Evolutionary conservation across 2,888 invertebrate species (phyloP).

Genomic region (Cephus rjabovi): DNA sequence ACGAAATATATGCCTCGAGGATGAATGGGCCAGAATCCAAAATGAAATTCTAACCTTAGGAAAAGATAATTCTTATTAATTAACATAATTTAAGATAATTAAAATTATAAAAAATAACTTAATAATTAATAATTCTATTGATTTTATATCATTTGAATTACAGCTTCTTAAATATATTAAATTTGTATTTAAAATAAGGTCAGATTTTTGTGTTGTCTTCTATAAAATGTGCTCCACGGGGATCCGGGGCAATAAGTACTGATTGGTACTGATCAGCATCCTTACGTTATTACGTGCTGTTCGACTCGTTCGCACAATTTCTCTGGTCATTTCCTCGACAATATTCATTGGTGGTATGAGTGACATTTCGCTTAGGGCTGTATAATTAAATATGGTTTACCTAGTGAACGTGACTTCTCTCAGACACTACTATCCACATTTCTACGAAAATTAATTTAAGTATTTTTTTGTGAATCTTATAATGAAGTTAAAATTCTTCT

Average conservation of each 20-base stretch:
- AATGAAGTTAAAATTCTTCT: not conserved
- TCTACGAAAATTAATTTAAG: not conserved
- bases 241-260: no score
- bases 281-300: not conserved
- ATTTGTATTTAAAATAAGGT: no score
- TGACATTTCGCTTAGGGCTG: not conserved
- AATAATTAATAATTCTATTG: not conserved
- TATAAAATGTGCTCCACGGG: no score
- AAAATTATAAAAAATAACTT: constrained; percentile 1
- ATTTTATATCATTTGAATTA: constrained; percentile 15
- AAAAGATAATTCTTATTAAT: no score
- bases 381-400: not conserved
- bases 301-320: not conserved
- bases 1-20: no score
- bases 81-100: no score
- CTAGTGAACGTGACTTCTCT: not conserved
- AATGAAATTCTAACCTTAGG: no score
- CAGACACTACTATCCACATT: not conserved
- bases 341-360: not conserved
- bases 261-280: no score
- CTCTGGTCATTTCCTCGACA: not conserved
- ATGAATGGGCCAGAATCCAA: no score
- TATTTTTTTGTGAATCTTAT: not conserved
- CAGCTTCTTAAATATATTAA: no score
- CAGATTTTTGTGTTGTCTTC: no score